A percentile compares a stretch with the other conserved stretches of the same genome.
These are phyloP conservation scores for Dryobota labecula DNA, from an alignment of 2,888 invertebrate genomes.

Conservation along the genomic window DNA sequence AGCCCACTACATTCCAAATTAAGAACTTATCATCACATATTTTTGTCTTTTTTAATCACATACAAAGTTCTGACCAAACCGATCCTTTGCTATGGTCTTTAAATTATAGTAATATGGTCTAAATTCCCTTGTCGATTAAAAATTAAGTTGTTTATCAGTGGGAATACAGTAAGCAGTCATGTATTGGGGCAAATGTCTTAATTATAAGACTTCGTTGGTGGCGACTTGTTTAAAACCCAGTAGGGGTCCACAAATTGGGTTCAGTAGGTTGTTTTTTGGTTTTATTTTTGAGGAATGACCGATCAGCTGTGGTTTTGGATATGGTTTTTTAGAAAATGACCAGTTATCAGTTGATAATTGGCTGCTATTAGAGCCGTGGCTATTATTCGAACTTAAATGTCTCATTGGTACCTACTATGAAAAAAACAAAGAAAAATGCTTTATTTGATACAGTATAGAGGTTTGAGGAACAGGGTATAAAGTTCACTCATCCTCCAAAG, in stretches of 20 bases:
- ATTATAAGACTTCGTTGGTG: conserved; percentile 84
- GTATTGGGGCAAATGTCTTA: conserved; percentile 81
- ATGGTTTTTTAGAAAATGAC: background rate
- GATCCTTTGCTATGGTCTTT: background rate
- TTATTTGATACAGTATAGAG: no score
- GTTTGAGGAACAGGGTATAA: no score
- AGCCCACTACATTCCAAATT: background rate
- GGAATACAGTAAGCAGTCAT: conserved; percentile 41
- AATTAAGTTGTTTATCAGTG: conserved; percentile 35
- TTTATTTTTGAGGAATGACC: conserved; percentile 12
- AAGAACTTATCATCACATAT: conserved; percentile 14
- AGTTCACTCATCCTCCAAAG: no score
- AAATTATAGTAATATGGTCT: background rate
- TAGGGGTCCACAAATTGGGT: conserved; percentile 52
- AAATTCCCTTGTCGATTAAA: background rate
- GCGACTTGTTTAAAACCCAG: conserved; percentile 59
- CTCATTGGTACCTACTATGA: no score
- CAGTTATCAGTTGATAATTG: background rate
- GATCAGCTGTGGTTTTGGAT: background rate
- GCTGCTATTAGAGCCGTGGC: background rate
- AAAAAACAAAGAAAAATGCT: no score
- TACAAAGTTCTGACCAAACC: background rate
- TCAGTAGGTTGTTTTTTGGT: conserved; percentile 23
- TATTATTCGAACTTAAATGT: background rate
- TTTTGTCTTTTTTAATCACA: conserved; percentile 18